Evolutionary conservation across 1,140 invertebrate species (phyloP).

Genomic region (Lucilia cuprina): DNA sequence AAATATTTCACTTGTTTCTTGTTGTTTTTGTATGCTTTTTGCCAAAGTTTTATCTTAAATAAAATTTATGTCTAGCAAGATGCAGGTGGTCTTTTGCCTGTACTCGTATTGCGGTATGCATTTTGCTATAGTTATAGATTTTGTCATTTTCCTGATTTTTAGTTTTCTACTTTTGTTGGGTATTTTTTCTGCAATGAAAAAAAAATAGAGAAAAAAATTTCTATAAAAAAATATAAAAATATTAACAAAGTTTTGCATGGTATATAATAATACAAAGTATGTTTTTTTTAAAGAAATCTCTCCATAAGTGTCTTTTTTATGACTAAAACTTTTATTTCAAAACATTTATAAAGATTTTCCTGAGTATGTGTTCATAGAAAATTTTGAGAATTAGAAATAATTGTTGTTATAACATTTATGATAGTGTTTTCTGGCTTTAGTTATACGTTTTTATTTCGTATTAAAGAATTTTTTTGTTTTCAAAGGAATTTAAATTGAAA

Average conservation of each 20-base stretch:
- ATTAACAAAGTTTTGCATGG: too few species aligned
- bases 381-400: not conserved
- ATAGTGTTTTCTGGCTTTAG: not conserved
- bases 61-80: constrained; percentile 27
- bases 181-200: not conserved
- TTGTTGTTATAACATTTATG: not conserved
- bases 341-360: constrained; percentile 7
- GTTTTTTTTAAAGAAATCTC: not conserved
- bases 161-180: not conserved
- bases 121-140: not conserved
- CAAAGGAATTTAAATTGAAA: not conserved
- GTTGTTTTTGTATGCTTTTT: too few species aligned
- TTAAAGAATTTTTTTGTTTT: not conserved
- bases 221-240: too few species aligned
- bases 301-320: not conserved
- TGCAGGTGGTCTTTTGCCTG: constrained; percentile 10
- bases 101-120: not conserved
- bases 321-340: not conserved
- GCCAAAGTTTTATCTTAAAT: constrained; percentile 30
- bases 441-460: not conserved
- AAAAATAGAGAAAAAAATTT: not conserved
- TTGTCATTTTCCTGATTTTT: not conserved
- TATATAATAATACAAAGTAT: not conserved
- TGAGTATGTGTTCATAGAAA: not conserved
- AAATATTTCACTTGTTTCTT: too few species aligned